Base-by-base conservation (phyloP, 1,140 invertebrate genomes). In the Bombus polaris region DNA sequence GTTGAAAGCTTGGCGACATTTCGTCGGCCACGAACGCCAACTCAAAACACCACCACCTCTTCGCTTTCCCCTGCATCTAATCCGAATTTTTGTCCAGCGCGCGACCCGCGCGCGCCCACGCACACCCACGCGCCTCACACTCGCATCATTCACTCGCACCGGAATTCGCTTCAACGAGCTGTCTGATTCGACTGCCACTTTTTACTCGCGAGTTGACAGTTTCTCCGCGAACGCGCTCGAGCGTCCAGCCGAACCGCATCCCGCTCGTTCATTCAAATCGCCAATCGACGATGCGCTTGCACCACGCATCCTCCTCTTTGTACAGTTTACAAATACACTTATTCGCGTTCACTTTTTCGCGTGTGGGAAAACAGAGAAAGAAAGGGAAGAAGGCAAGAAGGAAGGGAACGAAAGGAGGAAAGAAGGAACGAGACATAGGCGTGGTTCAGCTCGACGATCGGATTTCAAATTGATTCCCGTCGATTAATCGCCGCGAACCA, bases 101-200 rank as follows among this genome's bases (percentile, higher is more conserved):
- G 39, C 72, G 28, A 5, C 2, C 15, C 6, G 47, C 18, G 47
- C 18, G 47, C 18, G 47, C 6, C 18, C 47, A 53, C 47, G 18
- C 47, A 53, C 47, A 22, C 2, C 42, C n/a, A 32, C 72, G 28
- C 39, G 28, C 44, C 42, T 77, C 28, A 47, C 75, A 35, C 32
- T 25, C 74, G n/a, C 32, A 9, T 44, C 37, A 39, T 81, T 81
- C 53, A n/a, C n/a, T 53, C 28, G 79, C 47, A 57, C 53, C 22
- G 74, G 35, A 39, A 73, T 32, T 59, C 70, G 59, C 59, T 76
- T 74, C 59, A 68, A 66, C 71, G 59, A 66, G 59, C 53, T 47
- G 59, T 83, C 81, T 39, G 59, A 66, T 59, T 83, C 82, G 47
- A 83, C 82, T 70, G 74, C 75, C 82, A 78, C 74, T 83, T 83